Percentiles rank a stretch among this genome's conserved stretches.
These are phyloP conservation scores for Oxyteleia sp. DNA, from an alignment of 2,888 invertebrate genomes.

Conservation along the genomic window DNA sequence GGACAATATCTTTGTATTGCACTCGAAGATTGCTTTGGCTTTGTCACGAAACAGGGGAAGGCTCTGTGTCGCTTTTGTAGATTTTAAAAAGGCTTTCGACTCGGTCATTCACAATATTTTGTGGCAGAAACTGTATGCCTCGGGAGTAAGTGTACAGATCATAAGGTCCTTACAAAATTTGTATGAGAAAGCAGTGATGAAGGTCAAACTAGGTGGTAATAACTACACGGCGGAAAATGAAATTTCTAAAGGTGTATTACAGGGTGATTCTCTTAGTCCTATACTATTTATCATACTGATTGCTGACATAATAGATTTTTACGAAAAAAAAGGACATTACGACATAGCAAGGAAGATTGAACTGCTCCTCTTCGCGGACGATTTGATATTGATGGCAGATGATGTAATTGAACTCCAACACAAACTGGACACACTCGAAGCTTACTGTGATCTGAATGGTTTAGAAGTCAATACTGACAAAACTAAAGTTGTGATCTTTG, in stretches of 20 bases:
- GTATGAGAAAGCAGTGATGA: conserved; percentile 13
- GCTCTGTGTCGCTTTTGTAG: conserved; percentile 44
- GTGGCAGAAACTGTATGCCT: conserved; percentile 28
- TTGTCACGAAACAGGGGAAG: neutral
- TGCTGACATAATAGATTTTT: conserved; percentile 42
- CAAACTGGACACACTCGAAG: conserved; percentile 13
- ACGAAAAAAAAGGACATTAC: conserved; percentile 6
- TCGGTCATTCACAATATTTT: conserved; percentile 24
- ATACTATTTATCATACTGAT: conserved; percentile 47
- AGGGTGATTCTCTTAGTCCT: conserved; percentile 51
- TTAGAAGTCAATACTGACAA: conserved; percentile 30
- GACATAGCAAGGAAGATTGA: conserved; percentile 23
- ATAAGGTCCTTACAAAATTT: conserved; percentile 7
- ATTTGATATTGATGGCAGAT: conserved; percentile 28
- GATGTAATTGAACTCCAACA: conserved; percentile 18
- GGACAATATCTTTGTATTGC: conserved; percentile 25
- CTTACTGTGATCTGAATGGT: conserved; percentile 26
- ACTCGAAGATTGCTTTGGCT: conserved; percentile 2
- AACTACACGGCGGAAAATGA: neutral
- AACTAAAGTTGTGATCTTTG: conserved; percentile 36
- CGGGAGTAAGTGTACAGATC: conserved; percentile 12
- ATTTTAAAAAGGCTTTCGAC: conserved; percentile 40
- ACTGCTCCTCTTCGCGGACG: conserved; percentile 46
- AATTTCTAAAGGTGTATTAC: neutral
- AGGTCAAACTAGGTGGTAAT: neutral